phyloP scores from a whole-genome alignment of 2,888 invertebrate species.

The Oscheius sp. region DNA sequence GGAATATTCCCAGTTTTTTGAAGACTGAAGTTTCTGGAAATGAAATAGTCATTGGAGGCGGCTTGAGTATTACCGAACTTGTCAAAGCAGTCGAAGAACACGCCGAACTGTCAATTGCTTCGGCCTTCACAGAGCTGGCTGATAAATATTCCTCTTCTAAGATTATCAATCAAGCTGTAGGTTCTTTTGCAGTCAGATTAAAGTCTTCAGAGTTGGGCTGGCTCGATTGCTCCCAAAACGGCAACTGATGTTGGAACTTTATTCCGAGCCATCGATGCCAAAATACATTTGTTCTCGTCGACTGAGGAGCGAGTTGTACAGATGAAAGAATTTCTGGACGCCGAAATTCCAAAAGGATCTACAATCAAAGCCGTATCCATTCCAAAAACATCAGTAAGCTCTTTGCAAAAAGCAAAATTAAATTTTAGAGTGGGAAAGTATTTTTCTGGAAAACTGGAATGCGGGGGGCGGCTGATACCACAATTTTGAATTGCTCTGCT shows the following conservation, averaged over 20 bases:
- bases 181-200: background rate
- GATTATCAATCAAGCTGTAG: constrained; percentile 16
- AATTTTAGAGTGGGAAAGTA: constrained; percentile 22
- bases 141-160: constrained; percentile 21
- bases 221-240: background rate
- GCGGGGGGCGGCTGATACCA: constrained; percentile 89
- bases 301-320: background rate
- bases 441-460: constrained; percentile 81
- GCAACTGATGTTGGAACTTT: constrained; percentile 11
- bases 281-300: background rate
- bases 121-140: background rate
- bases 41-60: background rate
- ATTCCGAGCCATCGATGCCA: background rate
- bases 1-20: background rate
- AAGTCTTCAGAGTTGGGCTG: constrained; percentile 13
- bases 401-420: background rate
- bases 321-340: background rate
- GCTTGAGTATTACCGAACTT: background rate
- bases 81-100: background rate
- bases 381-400: constrained; percentile 1
- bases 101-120: background rate
- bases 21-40: background rate
- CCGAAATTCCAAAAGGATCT: background rate
- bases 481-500: constrained; percentile 80
- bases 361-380: constrained; percentile 1